Evolutionary conservation across 2,797 vertebrate species (phyloP).

Genomic region (Neoniphon sammara): DNA sequence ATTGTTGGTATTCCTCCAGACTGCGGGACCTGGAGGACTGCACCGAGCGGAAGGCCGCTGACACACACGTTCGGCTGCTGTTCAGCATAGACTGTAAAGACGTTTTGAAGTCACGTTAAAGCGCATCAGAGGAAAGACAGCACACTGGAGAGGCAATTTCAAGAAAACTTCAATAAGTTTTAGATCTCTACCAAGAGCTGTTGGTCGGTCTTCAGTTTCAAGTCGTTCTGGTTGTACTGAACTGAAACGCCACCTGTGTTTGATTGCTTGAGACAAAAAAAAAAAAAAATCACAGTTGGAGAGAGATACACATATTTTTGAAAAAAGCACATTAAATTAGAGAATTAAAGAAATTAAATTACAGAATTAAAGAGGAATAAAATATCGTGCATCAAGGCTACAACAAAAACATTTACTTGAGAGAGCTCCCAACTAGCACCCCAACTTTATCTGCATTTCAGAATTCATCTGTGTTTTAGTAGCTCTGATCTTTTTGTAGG

Average conservation of each 20-base stretch:
- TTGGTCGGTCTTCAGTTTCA: conserved; percentile 64
- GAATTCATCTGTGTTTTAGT: too few relatives aligned
- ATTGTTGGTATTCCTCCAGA: conserved; percentile 49
- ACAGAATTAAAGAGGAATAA: neutral
- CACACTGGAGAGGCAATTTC: neutral
- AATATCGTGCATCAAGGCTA: neutral
- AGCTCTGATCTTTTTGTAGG: too few relatives aligned
- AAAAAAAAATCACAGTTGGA: neutral
- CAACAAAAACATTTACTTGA: neutral
- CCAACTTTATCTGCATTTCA: too few relatives aligned
- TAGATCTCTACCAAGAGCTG: conserved; percentile 72
- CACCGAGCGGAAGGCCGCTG: conserved; percentile 30
- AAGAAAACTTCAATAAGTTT: neutral
- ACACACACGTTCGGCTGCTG: conserved; percentile 55
- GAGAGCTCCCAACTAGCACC: too few relatives aligned
- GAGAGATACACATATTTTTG: conserved; percentile 21
- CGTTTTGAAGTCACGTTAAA: neutral
- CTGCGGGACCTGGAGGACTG: conserved; percentile 38
- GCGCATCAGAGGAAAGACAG: conserved; percentile 3
- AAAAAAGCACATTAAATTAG: neutral
- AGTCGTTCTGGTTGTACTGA: neutral
- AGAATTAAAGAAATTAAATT: too few relatives aligned
- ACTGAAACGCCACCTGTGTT: conserved; percentile 26
- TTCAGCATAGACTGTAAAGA: conserved; percentile 69
- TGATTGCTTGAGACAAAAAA: conserved; percentile 43